Evolutionary conservation across 2,113 vertebrate genomes (phyloP), one percentile per base, ranked within the genome.

Genomic region (Oriolus oriolus): DNA sequence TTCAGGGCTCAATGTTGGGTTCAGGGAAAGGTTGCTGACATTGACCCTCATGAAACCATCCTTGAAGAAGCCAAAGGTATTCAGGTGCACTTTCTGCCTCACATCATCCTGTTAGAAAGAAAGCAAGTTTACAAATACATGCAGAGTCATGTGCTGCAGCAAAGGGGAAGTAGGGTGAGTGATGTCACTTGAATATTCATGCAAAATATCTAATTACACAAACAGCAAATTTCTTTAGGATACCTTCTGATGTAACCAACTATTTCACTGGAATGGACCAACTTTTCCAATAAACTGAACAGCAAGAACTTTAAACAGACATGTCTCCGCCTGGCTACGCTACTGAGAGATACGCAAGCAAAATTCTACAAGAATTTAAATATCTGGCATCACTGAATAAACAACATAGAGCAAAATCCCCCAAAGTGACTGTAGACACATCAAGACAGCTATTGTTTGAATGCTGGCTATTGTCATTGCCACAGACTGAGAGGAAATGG

Each of bases 11-110:
- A 31, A 6, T 2, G 93, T 45, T 7, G 95, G 91, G 10, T 93
- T 96, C 87, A 99, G 26, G 1, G 97, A 98, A 27, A 99, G 98
- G 87, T 63, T 97, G 63, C 96, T 98, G 93, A 99, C 98, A 9
- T 69, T 98, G 64, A 99, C 98, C 44, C 13, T 90, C 98, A 99
- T 99, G 97, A 96, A 98, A 26, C 98, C 99, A 16, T 98, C 49
- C 94, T 98, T 98, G 98, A 98, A 99, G 97, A 99, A 99, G 13
- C 99, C 99, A 76, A 99, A 99, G 2, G 98, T 98, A 93, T 99
- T 99, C 66, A 99, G 98, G 69, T 98, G 98, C 56, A 99, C 98
- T 66, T 98, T 99, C 76, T 98, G 98, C 80, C 98, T 98, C 89
- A 98, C 97, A 7, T 99, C 99, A 81, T 98, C 98, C 99, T 99